These are phyloP conservation scores for Chloroclystis v-ata DNA, from an alignment of 2,888 invertebrate genomes.

Conservation along the genomic window DNA sequence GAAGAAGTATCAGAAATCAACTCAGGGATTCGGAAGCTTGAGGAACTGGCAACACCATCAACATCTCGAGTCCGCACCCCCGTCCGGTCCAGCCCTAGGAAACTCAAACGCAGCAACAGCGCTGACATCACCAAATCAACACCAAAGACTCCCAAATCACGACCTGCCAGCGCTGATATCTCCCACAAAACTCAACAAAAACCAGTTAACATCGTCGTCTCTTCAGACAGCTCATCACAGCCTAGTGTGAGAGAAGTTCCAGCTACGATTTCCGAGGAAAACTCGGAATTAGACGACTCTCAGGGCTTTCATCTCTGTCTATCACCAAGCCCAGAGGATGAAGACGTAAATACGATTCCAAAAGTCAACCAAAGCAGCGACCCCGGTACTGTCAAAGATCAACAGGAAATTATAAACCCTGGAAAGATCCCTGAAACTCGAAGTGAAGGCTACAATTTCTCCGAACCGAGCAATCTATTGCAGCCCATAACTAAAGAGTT, in stretches of 20 bases:
- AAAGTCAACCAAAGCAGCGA: slow-evolving; percentile 46
- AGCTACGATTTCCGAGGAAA: slow-evolving; percentile 54
- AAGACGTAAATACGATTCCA: slow-evolving; percentile 28
- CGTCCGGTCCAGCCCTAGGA: slow-evolving; percentile 56
- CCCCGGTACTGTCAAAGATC: slow-evolving; percentile 48
- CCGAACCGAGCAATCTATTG: slow-evolving; percentile 49
- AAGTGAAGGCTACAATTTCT: slow-evolving; percentile 55
- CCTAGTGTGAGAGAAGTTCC: slow-evolving; percentile 47
- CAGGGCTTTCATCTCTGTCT: slow-evolving; percentile 62
- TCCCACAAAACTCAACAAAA: slow-evolving; percentile 43
- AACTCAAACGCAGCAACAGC: slow-evolving; percentile 63
- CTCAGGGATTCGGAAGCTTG: slow-evolving; percentile 42
- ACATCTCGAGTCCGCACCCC: slow-evolving; percentile 55
- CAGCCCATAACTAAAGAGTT: slow-evolving; percentile 45
- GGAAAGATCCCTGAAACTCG: slow-evolving; percentile 45
- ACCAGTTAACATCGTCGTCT: slow-evolving; percentile 12
- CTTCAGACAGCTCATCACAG: slow-evolving; percentile 22
- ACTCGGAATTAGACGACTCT: slow-evolving; percentile 58
- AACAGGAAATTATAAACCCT: slow-evolving; percentile 44
- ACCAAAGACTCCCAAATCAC: slow-evolving; percentile 57
- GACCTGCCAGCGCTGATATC: slow-evolving; percentile 62
- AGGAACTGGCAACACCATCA: slow-evolving; percentile 47
- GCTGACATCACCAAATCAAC: slow-evolving; percentile 52
- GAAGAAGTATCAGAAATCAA: slow-evolving; percentile 62
- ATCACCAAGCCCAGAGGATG: slow-evolving; percentile 52